Base-by-base conservation (phyloP, 1,140 invertebrate genomes). In the Lepidotrigona ventralis region DNA sequence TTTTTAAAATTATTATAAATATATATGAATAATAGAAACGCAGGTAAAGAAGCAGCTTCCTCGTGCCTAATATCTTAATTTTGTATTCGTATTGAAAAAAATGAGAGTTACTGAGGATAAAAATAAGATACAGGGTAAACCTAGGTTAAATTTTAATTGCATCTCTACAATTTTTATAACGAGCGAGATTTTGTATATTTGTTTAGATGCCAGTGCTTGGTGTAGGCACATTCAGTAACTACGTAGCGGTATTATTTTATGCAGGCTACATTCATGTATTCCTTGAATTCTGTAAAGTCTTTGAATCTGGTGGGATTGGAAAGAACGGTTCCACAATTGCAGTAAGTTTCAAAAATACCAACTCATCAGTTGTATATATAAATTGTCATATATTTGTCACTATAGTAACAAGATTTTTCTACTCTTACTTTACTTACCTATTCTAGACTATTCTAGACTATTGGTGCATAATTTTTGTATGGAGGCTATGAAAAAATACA, bases 251-350 rank as follows among this genome's bases (percentile, higher is more conserved):
- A 86, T 91, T 96, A 91, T 96, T 96, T 93, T 95, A 95, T 92
- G 92, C 95, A 89, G 96, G 95, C 91, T 97, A 96, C 94, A 86
- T 95, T 89, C 95, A 95, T 91, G 95, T 96, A 92, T 95, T 96
- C 93, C 90, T 95, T 93, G 94, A 95, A 92, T 97, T 97, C 95
- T 95, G 94, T 92, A 95, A 95, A 93, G 95, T 95, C 85, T 96
- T 95, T 94, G 93, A 93, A 86, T 93, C 95, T 90, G 97, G 97
- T 92, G 98, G 98, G 89, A 95, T 96, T 89, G 98, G 98, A 86
- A 98, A 98, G 95, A 99, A 99, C 95, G 98, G 98, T 93, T 98
- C 98, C 66, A 98, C 98, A 68, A 97, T 98, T 91, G 98, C 98
- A 92, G 98, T 98, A 97, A 97, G 97, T 94, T 89, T 73, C 21